Evolutionary conservation across 2,113 vertebrate genomes (phyloP).

Genomic region (Columba janthina): DNA sequence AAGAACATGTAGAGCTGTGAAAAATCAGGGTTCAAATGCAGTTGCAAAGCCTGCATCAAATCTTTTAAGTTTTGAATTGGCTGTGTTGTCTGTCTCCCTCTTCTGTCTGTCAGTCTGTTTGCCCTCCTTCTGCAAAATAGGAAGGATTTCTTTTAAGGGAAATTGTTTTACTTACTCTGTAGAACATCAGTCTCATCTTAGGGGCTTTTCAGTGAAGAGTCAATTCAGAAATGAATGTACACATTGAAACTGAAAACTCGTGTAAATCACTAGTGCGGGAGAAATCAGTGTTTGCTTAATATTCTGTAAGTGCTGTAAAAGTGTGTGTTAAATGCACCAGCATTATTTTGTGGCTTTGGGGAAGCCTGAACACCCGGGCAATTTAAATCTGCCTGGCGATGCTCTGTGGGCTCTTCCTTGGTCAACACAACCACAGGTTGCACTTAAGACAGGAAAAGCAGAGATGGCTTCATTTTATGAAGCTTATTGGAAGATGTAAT

Average conservation of each 20-base stretch:
- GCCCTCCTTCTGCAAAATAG: background rate
- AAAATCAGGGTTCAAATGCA: background rate
- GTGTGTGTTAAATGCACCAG: background rate
- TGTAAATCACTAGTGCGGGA: fast-evolving
- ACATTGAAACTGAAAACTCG: fast-evolving
- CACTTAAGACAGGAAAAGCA: background rate
- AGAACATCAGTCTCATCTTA: fast-evolving
- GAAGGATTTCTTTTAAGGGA: background rate
- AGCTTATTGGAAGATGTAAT: background rate
- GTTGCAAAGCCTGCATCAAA: background rate
- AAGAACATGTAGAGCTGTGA: background rate
- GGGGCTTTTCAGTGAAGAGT: background rate
- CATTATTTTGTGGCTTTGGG: background rate
- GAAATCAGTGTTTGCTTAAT: background rate
- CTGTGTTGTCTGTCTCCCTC: too few relatives aligned
- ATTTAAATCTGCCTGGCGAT: background rate
- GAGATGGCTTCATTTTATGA: background rate
- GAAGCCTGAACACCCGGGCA: background rate
- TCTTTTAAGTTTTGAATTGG: background rate
- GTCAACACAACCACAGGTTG: background rate
- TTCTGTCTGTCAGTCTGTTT: background rate
- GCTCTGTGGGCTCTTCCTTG: background rate
- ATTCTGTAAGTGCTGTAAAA: too few relatives aligned
- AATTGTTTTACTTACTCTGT: background rate
- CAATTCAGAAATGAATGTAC: background rate